Percentiles rank a stretch among this genome's conserved stretches.
phyloP scores from a whole-genome alignment of 2,797 vertebrate species.

The Nannoperca australis region DNA sequence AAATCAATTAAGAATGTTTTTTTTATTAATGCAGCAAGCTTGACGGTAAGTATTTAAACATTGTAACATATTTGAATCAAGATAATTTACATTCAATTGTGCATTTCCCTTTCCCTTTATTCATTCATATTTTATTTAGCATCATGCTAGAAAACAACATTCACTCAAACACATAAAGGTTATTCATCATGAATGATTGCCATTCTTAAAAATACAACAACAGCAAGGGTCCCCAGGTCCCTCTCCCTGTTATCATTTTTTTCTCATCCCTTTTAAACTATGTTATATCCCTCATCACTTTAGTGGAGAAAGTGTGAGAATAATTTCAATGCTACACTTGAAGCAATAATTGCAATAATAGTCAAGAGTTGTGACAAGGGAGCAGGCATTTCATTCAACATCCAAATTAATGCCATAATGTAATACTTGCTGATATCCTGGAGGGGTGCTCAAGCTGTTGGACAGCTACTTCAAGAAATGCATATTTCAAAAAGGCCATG shows the following conservation, averaged over 20 bases:
- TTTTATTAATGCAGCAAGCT: not conserved
- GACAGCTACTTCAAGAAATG: slow-evolving; percentile 26
- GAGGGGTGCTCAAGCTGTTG: slow-evolving; percentile 22
- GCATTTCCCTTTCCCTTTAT: not conserved
- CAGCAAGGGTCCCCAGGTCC: too few species aligned
- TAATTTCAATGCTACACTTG: not conserved
- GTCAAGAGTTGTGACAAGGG: not conserved
- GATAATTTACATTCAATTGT: not conserved
- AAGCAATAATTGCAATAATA: not conserved
- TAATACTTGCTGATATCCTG: slow-evolving; percentile 28
- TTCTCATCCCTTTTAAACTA: not conserved
- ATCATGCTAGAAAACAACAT: slow-evolving; percentile 1
- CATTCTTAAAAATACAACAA: not conserved
- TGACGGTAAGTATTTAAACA: not conserved
- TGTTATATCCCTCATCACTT: not conserved
- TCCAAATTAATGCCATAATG: slow-evolving; percentile 24
- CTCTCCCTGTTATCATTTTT: not conserved
- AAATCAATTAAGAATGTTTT: not conserved
- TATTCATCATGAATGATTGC: not conserved
- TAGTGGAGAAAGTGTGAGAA: not conserved
- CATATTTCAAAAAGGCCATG: slow-evolving; percentile 42
- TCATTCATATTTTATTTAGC: not conserved
- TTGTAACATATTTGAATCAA: not conserved
- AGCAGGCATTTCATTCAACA: slow-evolving; percentile 21
- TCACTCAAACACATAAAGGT: not conserved